Conservation (phyloP, 2,113 vertebrate species). For the Acrocephalus kingi region DNA sequence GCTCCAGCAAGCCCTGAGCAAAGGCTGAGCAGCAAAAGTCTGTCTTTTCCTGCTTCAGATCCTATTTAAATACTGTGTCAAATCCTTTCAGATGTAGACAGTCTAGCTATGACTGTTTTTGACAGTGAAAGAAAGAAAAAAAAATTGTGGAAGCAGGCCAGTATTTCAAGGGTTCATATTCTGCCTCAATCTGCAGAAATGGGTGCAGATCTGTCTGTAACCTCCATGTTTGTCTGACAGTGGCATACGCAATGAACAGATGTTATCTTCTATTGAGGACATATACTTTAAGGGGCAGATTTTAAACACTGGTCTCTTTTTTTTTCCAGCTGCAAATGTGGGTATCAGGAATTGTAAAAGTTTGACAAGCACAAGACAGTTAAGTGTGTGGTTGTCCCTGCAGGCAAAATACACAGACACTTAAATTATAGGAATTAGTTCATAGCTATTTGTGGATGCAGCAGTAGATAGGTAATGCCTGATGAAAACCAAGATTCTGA, state of each 20-base stretch:
- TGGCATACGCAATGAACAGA: not conserved
- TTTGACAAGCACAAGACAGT: not conserved
- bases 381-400: not conserved
- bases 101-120: not conserved
- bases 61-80: not conserved
- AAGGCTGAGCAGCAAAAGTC: not conserved
- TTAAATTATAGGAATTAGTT: constrained; percentile 10
- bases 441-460: not conserved
- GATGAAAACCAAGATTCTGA: not conserved
- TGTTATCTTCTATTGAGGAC: not conserved
- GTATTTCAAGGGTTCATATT: not conserved
- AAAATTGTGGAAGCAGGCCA: not conserved
- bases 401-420: constrained; percentile 18
- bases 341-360: not conserved
- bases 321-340: not conserved
- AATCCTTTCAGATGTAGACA: not conserved
- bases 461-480: not conserved
- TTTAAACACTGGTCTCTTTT: not conserved
- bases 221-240: not conserved
- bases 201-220: not conserved
- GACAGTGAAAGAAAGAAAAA: not conserved
- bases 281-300: not conserved
- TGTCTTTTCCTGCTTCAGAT: not conserved
- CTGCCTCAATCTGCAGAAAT: not conserved
- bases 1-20: not conserved